Percentiles rank a stretch among this genome's conserved stretches.
phyloP scores from a whole-genome alignment of 2,797 vertebrate species.

The Xiphorhynchus erythropygius region DNA sequence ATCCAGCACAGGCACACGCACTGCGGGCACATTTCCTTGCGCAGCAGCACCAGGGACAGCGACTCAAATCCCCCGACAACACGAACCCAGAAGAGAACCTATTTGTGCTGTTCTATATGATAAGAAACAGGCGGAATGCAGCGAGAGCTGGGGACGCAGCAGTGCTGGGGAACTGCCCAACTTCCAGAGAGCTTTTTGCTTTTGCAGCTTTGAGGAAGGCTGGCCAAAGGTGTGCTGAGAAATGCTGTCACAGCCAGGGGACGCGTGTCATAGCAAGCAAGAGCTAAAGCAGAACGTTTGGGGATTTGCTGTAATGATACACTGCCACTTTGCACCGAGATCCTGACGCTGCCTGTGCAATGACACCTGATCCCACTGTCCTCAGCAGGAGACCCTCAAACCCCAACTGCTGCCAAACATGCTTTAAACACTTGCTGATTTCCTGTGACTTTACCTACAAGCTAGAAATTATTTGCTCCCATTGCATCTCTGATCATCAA shows the following conservation, averaged over 20 bases:
- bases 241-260: not conserved
- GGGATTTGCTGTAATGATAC: not conserved
- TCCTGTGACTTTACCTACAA: not conserved
- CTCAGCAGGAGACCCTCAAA: not conserved
- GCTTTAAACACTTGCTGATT: not conserved
- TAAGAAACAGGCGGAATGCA: not conserved
- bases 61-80: not conserved
- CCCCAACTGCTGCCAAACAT: not conserved
- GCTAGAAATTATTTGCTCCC: not conserved
- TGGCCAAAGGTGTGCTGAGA: not conserved
- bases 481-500: not conserved
- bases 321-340: not conserved
- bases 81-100: not conserved
- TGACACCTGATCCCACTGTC: not conserved
- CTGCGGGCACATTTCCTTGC: not conserved
- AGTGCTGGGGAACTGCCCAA: not conserved
- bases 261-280: rapidly evolving
- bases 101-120: not conserved
- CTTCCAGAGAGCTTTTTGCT: not conserved
- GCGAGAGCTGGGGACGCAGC: not conserved
- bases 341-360: not conserved
- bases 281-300: not conserved
- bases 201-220: not conserved
- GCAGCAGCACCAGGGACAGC: not conserved
- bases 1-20: not conserved